phyloP scores from a whole-genome alignment of 1,140 invertebrate genomes.

The Drosophila repletoides region DNA sequence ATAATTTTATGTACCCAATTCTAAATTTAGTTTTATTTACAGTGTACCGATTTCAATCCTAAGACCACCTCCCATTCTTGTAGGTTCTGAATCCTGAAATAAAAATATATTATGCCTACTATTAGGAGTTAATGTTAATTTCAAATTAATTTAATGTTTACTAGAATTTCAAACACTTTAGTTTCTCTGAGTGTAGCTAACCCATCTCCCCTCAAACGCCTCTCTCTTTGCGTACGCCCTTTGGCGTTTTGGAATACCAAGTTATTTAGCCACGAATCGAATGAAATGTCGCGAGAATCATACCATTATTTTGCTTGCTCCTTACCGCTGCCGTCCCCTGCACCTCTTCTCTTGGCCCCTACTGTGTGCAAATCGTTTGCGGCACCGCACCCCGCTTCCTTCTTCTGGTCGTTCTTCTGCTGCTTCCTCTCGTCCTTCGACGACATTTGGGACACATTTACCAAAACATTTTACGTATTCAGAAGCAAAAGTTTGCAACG shows the following conservation, averaged over 20 bases:
- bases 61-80: too few relatives aligned
- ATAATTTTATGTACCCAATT: too few relatives aligned
- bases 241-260: constrained; percentile 62
- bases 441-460: constrained; percentile 79
- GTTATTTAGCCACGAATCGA: constrained; percentile 74
- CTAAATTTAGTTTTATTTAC: too few relatives aligned
- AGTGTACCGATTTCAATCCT: too few relatives aligned
- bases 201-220: too few relatives aligned
- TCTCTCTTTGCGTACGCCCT: not conserved
- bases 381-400: not conserved
- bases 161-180: too few relatives aligned
- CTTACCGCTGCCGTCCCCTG: not conserved
- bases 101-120: too few relatives aligned
- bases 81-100: too few relatives aligned
- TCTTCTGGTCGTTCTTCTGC: not conserved
- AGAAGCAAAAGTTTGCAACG: constrained; percentile 64
- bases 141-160: too few relatives aligned
- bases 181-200: too few relatives aligned
- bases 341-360: not conserved
- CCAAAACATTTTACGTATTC: constrained; percentile 79
- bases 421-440: constrained; percentile 29
- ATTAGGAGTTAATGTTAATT: too few relatives aligned
- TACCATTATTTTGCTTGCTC: constrained; percentile 10
- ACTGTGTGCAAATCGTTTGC: constrained; percentile 38
- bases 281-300: constrained; percentile 66